Percentiles rank a stretch among this genome's conserved stretches.
These are phyloP conservation scores for Lichenostomus cassidix DNA, from an alignment of 2,113 vertebrate species.

Conservation along the genomic window DNA sequence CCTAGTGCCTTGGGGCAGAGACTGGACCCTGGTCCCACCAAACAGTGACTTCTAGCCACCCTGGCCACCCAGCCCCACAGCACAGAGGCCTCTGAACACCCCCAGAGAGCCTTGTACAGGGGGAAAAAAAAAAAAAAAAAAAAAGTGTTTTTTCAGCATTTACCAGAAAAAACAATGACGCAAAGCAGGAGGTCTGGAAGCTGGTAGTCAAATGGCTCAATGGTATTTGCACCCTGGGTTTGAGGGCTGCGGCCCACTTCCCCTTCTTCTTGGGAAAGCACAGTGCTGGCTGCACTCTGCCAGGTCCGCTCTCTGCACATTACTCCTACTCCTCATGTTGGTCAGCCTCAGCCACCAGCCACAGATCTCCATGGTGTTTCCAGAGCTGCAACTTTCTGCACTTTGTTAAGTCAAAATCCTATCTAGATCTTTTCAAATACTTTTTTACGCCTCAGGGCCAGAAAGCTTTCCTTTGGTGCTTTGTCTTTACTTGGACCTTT, in stretches of 20 bases:
- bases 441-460: not conserved
- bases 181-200: not conserved
- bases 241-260: not conserved
- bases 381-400: not conserved
- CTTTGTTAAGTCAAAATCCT: not conserved
- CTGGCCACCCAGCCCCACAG: not conserved
- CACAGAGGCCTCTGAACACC: not conserved
- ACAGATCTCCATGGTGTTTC: not conserved
- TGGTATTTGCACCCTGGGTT: not conserved
- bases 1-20: not conserved
- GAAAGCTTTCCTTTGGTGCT: not conserved
- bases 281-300: accelerated
- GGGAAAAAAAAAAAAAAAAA: no score
- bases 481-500: not conserved
- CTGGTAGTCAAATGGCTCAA: not conserved
- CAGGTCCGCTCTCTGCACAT: not conserved
- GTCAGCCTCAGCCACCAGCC: accelerated
- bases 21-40: not conserved
- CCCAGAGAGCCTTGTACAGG: not conserved
- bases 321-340: accelerated
- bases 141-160: not conserved
- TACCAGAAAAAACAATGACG: not conserved
- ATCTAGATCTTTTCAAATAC: not conserved
- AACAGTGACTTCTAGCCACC: not conserved
- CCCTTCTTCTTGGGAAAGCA: not conserved